Conservation (phyloP, 2,113 vertebrate species). For the Catharus minimus region DNA sequence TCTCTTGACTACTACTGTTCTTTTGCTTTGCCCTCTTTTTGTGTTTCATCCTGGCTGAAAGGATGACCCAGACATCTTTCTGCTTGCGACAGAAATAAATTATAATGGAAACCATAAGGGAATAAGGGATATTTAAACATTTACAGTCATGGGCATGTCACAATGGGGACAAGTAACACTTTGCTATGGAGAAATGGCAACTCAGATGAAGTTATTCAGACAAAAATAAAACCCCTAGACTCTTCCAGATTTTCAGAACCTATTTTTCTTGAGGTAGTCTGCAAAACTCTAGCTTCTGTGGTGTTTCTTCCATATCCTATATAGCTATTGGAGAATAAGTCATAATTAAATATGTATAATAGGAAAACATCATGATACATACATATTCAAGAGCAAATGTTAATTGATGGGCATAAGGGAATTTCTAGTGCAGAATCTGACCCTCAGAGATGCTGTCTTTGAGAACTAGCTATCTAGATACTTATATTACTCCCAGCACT, state of each 20-base stretch:
- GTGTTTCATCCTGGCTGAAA: conserved; percentile 7
- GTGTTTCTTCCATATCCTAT: conserved; percentile 7
- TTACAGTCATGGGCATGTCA: neutral
- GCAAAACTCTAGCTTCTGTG: conserved; percentile 9
- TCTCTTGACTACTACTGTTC: conserved; percentile 10
- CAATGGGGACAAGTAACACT: neutral
- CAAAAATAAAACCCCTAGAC: conserved; percentile 11
- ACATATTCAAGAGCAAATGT: conserved; percentile 69
- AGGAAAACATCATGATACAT: conserved; percentile 68
- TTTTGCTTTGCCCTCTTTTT: neutral
- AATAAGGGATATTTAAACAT: conserved; percentile 37
- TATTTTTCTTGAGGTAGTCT: conserved; percentile 21
- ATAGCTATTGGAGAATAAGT: conserved; percentile 36
- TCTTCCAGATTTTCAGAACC: conserved; percentile 11
- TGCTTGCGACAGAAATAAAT: conserved; percentile 30
- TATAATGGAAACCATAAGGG: conserved; percentile 18
- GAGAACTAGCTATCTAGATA: conserved; percentile 67
- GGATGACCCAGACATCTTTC: conserved; percentile 40
- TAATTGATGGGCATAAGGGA: conserved; percentile 69
- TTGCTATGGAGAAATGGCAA: conserved; percentile 31
- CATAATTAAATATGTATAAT: conserved; percentile 66
- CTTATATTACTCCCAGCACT: conserved; percentile 70
- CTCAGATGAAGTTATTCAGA: neutral
- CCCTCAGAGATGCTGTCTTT: conserved; percentile 67
- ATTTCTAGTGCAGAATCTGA: conserved; percentile 64